These are phyloP conservation scores for Drosophila birchii DNA, from an alignment of 2,888 invertebrate genomes.

Conservation along the genomic window DNA sequence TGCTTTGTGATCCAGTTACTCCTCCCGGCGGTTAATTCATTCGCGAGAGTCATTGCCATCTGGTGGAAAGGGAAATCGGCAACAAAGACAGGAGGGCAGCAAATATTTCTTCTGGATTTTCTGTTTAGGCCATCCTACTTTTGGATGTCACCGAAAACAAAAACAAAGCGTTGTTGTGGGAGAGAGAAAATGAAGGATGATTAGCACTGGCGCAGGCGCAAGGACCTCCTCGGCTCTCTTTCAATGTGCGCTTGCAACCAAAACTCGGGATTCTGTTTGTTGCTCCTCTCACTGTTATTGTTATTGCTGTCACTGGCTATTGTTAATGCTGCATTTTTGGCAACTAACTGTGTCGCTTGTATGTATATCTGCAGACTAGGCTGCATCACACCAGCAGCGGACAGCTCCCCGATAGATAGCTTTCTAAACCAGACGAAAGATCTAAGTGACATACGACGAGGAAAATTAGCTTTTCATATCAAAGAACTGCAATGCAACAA, in stretches of 20 bases:
- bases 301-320: conserved; percentile 53
- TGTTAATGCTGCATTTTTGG: conserved; percentile 52
- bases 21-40: background rate
- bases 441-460: conserved; percentile 53
- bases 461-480: conserved; percentile 53
- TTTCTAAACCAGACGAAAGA: conserved; percentile 21
- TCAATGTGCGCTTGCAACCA: conserved; percentile 10
- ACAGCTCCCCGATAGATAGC: conserved; percentile 11
- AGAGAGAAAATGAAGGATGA: conserved; percentile 2
- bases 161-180: conserved; percentile 3
- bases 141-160: conserved; percentile 28
- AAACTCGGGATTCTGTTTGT: conserved; percentile 10
- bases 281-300: conserved; percentile 46
- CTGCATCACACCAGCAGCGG: conserved; percentile 3
- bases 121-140: conserved; percentile 2
- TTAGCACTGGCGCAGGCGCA: conserved; percentile 41
- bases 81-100: conserved; percentile 23
- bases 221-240: conserved; percentile 15
- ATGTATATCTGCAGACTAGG: conserved; percentile 63
- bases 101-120: conserved; percentile 17
- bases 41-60: conserved; percentile 25
- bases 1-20: background rate
- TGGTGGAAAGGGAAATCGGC: conserved; percentile 19
- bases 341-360: conserved; percentile 71
- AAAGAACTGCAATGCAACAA: conserved; percentile 22